phyloP scores from a whole-genome alignment of 2,888 invertebrate species.

The Andrena bucephala region DNA sequence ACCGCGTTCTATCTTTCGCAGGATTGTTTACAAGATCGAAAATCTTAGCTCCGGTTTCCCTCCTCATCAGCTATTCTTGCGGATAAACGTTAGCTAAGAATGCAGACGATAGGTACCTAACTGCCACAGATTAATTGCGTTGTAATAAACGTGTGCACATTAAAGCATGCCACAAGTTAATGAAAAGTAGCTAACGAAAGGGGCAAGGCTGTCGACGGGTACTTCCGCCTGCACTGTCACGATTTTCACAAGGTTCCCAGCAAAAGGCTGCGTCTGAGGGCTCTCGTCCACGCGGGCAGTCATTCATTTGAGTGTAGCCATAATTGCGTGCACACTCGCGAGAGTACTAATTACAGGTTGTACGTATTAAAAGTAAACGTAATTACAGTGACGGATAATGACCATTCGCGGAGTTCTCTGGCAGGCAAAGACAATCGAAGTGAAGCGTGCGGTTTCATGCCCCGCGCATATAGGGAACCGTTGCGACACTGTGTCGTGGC shows the following conservation, averaged over 20 bases:
- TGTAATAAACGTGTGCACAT: not conserved
- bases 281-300: not conserved
- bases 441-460: slow-evolving; percentile 3
- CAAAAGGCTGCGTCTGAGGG: not conserved
- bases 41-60: no score
- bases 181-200: slow-evolving; percentile 4
- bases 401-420: slow-evolving; percentile 9
- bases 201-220: not conserved
- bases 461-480: not conserved
- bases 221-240: not conserved
- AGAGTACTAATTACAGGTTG: slow-evolving; percentile 15
- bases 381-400: slow-evolving; percentile 32
- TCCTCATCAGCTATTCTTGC: no score
- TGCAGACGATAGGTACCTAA: not conserved
- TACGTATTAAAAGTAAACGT: slow-evolving; percentile 25
- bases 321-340: slow-evolving; percentile 3
- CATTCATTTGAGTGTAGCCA: not conserved
- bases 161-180: not conserved
- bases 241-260: not conserved
- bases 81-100: no score
- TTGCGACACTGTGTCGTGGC: slow-evolving; percentile 23
- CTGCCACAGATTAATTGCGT: not conserved
- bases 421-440: slow-evolving; percentile 18
- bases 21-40: no score
- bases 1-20: no score